Base-by-base conservation (phyloP, 2,113 vertebrate genomes). In the Channa argus region DNA sequence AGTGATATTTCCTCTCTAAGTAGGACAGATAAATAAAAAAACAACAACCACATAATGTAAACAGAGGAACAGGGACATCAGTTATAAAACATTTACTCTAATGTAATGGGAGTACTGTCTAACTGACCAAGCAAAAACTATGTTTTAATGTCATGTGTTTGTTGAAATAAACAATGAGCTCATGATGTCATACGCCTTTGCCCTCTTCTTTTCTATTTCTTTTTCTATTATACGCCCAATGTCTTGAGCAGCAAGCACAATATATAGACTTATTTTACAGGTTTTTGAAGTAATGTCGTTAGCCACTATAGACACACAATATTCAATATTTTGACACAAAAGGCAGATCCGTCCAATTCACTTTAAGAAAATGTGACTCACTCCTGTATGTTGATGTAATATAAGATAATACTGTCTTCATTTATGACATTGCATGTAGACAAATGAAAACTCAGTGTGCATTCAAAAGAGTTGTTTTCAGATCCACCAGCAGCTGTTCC, bases 1-100 rank as follows among this genome's bases (percentile, higher is more conserved):
- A 59, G 65, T 64, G 53, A 88, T 86, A 76, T 80, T 87, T 71
- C 46, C 44, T 39, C 52, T 82, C 70, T 79, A 88, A 88, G 72
- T 79, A 82, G 81, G 86, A 88, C 82, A 84, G 78, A 84, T 56
- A 72, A 53, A 33, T 63, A 71, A 68, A 64, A 73, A 61, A 54
- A 36, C 12, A n/a, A 77, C 46, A 71, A 63, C 46, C 1, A 1
- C 50, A 45, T 67, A 54, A 82, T 58, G 65, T 49, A 64, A 73
- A 56, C 14, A 15, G 58, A 68, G 75, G 71, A 82, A 74, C 6
- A 0, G 58, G 61, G 44, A 64, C 2, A 3, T 80, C 37, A 38
- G 51, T 84, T 73, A 79, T 47, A 14, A 77, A 77, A 77, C 34
- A 55, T 37, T 63, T 3, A 7, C 2, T 41, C 5, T 15, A 37